Conservation (phyloP, 2,113 vertebrate species). For the Sinocyclocheilus grahami region DNA sequence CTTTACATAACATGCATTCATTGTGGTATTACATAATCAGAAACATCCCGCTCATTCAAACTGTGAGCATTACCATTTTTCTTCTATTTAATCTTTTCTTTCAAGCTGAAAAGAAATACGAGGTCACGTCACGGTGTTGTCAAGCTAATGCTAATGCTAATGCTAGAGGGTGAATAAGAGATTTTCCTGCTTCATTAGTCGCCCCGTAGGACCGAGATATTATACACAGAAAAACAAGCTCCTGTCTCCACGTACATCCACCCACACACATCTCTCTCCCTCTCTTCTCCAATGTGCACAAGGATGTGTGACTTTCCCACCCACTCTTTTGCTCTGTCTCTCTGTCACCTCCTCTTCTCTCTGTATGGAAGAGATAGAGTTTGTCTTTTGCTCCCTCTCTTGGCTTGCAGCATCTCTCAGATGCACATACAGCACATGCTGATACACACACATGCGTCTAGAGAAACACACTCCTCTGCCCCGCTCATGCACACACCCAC, state of each 20-base stretch:
- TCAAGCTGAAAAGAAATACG: background rate
- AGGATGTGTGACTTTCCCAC: slow-evolving; percentile 51
- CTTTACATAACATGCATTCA: background rate
- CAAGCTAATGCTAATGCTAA: slow-evolving; percentile 38
- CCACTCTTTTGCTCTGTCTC: slow-evolving; percentile 37
- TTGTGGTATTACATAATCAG: slow-evolving; percentile 10
- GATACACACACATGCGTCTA: slow-evolving; percentile 56
- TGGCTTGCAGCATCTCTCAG: slow-evolving; percentile 27
- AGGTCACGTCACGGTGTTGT: slow-evolving; percentile 3
- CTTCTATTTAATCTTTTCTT: background rate
- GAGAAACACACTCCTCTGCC: slow-evolving; percentile 61
- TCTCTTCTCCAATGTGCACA: slow-evolving; percentile 46
- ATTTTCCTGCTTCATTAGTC: slow-evolving; percentile 49
- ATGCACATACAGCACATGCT: slow-evolving; percentile 54
- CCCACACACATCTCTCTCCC: slow-evolving; percentile 59
- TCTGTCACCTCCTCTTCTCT: slow-evolving; percentile 38
- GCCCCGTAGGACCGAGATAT: slow-evolving; percentile 58
- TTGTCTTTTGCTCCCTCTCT: slow-evolving; percentile 19
- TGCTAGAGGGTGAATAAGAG: slow-evolving; percentile 19
- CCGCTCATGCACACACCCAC: slow-evolving; percentile 47
- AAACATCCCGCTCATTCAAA: background rate
- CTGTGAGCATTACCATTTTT: background rate
- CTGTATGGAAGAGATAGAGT: slow-evolving; percentile 34
- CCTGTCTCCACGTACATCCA: slow-evolving; percentile 63
- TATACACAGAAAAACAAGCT: slow-evolving; percentile 68